Percentiles rank a stretch among this genome's conserved stretches.
Conservation (phyloP, 2,888 invertebrate genomes). For the Caenorhabditis drosophilae region DNA sequence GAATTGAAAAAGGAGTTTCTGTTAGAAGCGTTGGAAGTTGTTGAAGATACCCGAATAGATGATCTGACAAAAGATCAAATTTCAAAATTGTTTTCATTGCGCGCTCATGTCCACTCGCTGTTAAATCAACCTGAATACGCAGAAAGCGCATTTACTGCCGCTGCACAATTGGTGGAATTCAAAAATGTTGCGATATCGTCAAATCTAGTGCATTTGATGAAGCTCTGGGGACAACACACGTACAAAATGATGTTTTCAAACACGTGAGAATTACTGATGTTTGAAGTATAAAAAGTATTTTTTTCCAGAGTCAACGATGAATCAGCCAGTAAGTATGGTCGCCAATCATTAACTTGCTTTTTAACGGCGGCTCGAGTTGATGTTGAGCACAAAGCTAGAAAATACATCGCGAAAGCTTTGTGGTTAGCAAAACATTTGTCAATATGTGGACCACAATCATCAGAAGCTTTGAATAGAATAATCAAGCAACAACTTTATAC, state of each 20-base stretch:
- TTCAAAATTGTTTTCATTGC: slow-evolving; percentile 20
- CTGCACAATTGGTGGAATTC: slow-evolving; percentile 36
- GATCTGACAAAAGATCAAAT: slow-evolving; percentile 36
- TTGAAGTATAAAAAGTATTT: background rate
- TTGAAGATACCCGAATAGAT: slow-evolving; percentile 37
- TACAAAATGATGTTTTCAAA: slow-evolving; percentile 31
- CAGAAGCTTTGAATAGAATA: slow-evolving; percentile 39
- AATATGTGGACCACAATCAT: slow-evolving; percentile 19
- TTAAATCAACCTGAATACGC: slow-evolving; percentile 17
- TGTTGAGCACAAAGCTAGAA: slow-evolving; percentile 51
- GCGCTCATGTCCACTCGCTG: slow-evolving; percentile 30
- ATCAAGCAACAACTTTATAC: slow-evolving; percentile 42
- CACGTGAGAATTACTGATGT: slow-evolving; percentile 10
- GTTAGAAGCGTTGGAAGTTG: slow-evolving; percentile 30
- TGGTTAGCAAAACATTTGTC: slow-evolving; percentile 44
- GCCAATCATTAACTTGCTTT: slow-evolving; percentile 50
- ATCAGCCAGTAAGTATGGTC: slow-evolving; percentile 12
- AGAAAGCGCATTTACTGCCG: slow-evolving; percentile 2
- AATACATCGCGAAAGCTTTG: slow-evolving; percentile 47
- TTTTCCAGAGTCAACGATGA: slow-evolving; percentile 15
- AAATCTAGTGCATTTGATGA: slow-evolving; percentile 19
- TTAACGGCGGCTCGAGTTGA: slow-evolving; percentile 54
- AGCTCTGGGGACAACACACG: slow-evolving; percentile 46
- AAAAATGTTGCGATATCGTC: background rate
- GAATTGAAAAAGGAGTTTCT: slow-evolving; percentile 8